phyloP scores from a whole-genome alignment of 2,113 vertebrate species.

The Tiliqua scincoides region DNA sequence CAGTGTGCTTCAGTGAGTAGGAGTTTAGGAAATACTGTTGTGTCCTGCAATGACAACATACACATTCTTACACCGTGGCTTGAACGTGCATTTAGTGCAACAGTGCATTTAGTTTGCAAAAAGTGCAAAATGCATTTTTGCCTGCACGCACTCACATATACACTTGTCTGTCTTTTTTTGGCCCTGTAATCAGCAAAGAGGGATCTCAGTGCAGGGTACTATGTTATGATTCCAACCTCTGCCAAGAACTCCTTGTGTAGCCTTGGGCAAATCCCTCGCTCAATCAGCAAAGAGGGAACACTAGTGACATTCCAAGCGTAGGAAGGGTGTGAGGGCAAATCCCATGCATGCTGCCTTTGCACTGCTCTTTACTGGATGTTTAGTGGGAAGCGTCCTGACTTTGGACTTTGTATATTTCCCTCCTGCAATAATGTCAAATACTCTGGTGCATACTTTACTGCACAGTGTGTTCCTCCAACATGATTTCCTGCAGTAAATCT shows the following conservation, averaged over 20 bases:
- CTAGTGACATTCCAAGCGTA: background rate
- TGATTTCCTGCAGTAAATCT: conserved; percentile 4
- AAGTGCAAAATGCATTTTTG: background rate
- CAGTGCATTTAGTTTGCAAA: too few relatives aligned
- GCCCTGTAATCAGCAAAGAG: too few relatives aligned
- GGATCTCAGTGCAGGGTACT: background rate
- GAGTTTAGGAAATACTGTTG: background rate
- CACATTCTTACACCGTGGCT: too few relatives aligned
- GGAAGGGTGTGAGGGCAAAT: too few relatives aligned
- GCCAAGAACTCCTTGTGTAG: background rate
- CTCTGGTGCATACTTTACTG: background rate
- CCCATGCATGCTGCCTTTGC: too few relatives aligned
- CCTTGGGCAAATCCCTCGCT: too few relatives aligned
- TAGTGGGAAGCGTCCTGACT: background rate
- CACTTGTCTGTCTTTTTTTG: background rate
- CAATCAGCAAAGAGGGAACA: background rate
- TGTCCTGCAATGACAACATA: background rate
- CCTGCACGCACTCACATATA: background rate
- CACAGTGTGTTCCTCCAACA: background rate
- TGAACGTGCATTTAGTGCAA: too few relatives aligned
- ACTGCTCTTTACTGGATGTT: background rate
- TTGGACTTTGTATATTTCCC: background rate
- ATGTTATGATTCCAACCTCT: background rate
- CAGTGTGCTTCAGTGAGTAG: background rate
- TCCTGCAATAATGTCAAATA: background rate